Base-by-base conservation (phyloP, 2,113 vertebrate genomes). In the Rhinogobius similis region DNA sequence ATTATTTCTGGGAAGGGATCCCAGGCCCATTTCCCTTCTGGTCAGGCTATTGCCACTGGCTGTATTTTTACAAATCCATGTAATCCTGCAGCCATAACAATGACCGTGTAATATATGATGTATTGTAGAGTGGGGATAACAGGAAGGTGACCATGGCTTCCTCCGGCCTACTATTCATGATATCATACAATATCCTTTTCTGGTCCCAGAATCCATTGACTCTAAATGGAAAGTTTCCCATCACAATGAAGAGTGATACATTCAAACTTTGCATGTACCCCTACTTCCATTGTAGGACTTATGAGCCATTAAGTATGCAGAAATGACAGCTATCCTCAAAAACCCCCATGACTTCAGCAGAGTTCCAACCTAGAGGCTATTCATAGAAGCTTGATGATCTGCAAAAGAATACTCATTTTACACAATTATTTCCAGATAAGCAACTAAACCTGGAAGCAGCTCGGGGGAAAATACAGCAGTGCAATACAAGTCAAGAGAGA, bases 121-220 rank as follows among this genome's bases (percentile, higher is more conserved):
- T 59, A 32, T 59, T 59, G 56, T 59, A 20, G 7, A 38, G 29
- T 38, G 18, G 9, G 58, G 58, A 20, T 5, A 61, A 61, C 10
- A 61, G 58, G 58, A 56, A 61, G 29, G 32, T 61, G 29, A 61
- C 58, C 29, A 10, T 61, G 29, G 10, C 29, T 36, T 61, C 58
- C 58, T 61, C 16, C 12, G 29, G 58, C 29, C 27, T 21, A 2
- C 21, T 52, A 21, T 52, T 52, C 48, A n/a, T 14, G 13, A 56
- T 27, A 56, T 20, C 29, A 21, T 26, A 13, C 58, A 36, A 36
- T 29, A 21, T 61, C 58, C 58, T 38, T 14, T 61, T 61, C 58
- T 61, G 20, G 16, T 61, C 29, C 29, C 10, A 10, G 29, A 61
- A 61, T 11, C 38, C 27, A 38, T 5, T 36, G 24, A 16, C 13